Percentiles rank a stretch among this genome's conserved stretches.
Conservation (phyloP, 1,140 invertebrate genomes). For the Sipha flava region DNA sequence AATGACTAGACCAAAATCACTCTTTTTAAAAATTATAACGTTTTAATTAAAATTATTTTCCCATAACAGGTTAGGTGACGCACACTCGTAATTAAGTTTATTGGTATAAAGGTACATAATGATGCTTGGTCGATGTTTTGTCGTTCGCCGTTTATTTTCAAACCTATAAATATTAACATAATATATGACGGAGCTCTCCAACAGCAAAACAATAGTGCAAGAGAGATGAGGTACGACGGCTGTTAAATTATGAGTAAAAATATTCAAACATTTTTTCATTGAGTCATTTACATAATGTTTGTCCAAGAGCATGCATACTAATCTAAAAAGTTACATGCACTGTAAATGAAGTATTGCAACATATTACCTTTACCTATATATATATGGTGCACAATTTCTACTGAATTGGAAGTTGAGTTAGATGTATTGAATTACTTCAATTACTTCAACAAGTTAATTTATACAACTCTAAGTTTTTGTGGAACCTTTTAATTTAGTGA, state of each 20-base stretch:
- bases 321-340: not conserved
- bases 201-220: not conserved
- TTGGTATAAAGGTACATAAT: not conserved
- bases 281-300: constrained; percentile 10
- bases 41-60: too few species aligned
- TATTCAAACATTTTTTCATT: constrained; percentile 8
- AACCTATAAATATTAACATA: constrained; percentile 1
- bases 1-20: not conserved
- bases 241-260: not conserved
- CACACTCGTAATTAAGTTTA: not conserved
- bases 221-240: not conserved
- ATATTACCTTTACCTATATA: not conserved
- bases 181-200: not conserved
- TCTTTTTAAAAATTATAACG: too few species aligned
- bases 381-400: not conserved
- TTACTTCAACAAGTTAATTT: too few species aligned
- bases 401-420: not conserved
- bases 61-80: too few species aligned
- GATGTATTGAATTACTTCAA: too few species aligned
- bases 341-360: not conserved
- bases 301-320: constrained; percentile 1
- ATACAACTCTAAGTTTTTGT: too few species aligned
- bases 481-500: too few species aligned
- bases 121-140: not conserved
- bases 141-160: not conserved